Percentiles rank a stretch among this genome's conserved stretches.
These are phyloP conservation scores for Sturmia bella DNA, from an alignment of 2,888 invertebrate genomes.

Conservation along the genomic window DNA sequence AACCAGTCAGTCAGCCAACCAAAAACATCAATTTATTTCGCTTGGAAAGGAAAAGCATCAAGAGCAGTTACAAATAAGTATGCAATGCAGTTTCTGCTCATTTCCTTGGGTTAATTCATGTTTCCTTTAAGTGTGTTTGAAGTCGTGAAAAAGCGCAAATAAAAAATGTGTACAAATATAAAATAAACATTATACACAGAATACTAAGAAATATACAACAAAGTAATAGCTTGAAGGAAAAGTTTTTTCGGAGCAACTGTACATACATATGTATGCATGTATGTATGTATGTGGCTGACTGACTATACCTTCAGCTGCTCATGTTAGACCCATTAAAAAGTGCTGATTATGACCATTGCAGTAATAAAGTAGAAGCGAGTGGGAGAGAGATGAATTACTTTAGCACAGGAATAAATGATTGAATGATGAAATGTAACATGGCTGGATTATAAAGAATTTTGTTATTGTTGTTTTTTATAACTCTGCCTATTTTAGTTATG, in stretches of 20 bases:
- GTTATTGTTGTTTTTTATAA: conserved; percentile 51
- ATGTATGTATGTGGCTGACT: too few species aligned
- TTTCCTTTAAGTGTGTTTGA: conserved; percentile 36
- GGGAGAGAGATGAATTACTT: conserved; percentile 41
- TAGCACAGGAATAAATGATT: conserved; percentile 15
- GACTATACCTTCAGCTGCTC: conserved; percentile 58
- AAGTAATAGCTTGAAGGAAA: conserved; percentile 64
- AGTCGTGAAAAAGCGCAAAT: conserved; percentile 70
- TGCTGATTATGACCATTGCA: conserved; percentile 72
- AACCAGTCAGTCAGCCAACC: conserved; percentile 53
- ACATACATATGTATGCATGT: too few species aligned
- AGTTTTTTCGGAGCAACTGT: conserved; percentile 35
- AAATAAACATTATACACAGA: conserved; percentile 72
- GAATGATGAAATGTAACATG: conserved; percentile 51
- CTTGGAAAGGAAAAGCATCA: not conserved
- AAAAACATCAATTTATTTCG: conserved; percentile 40
- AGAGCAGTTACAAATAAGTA: conserved; percentile 39
- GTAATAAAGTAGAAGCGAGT: not conserved
- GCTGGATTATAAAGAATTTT: conserved; percentile 54
- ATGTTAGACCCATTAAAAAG: conserved; percentile 71
- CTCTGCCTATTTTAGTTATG: conserved; percentile 62
- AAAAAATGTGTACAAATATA: conserved; percentile 71
- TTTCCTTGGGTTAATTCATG: conserved; percentile 34
- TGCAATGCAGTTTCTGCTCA: conserved; percentile 57
- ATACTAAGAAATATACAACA: conserved; percentile 71